Evolutionary conservation across 2,113 vertebrate genomes (phyloP), one percentile per base, ranked within the genome.

Genomic region (Castor canadensis): DNA sequence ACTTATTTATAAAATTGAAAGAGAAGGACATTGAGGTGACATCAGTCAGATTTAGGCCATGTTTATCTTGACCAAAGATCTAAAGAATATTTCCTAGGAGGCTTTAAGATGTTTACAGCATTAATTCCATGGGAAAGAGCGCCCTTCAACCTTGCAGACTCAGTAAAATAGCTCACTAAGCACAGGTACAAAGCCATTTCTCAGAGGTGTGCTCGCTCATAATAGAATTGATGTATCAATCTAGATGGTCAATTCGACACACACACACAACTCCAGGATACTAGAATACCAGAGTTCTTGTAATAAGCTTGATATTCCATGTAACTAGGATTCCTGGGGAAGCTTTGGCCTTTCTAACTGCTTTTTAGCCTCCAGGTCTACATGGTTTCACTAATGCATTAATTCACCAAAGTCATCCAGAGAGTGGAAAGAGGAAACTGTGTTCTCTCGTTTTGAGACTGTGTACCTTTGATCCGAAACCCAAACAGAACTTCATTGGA

Each of bases 1-100:
- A 93, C 87, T 85, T 93, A 71, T 38, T 56, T 89, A 2, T 93
- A 72, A 88, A 85, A 76, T 85, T 88, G 72, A 91, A 64, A 89
- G 47, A 92, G 43, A 83, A 24, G 24, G 91, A 89, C 54, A 81
- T 85, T 92, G 54, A 85, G 26, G 58, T 86, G 56, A 40, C 22
- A 69, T 93, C 9, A 64, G 24, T 87, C 52, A 96, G 56, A 22
- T 83, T 77, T 73, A 89, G 52, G 45, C 9, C n/a, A 66, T 85
- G 45, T 76, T 93, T 95, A 45, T 52, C 19, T 69, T 93, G 43
- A 40, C 8, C 26, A 83, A 47, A 77, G 24, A 82, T 72, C 13
- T 95, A 9, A n/a, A 15, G 22, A 32, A 17, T 91, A 40, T 77
- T 92, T 96, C 16, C 75, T 72, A 82, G 93, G 67, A 94, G 15